Base-by-base conservation (phyloP, 2,797 vertebrate species). In the Myotis findleyi region DNA sequence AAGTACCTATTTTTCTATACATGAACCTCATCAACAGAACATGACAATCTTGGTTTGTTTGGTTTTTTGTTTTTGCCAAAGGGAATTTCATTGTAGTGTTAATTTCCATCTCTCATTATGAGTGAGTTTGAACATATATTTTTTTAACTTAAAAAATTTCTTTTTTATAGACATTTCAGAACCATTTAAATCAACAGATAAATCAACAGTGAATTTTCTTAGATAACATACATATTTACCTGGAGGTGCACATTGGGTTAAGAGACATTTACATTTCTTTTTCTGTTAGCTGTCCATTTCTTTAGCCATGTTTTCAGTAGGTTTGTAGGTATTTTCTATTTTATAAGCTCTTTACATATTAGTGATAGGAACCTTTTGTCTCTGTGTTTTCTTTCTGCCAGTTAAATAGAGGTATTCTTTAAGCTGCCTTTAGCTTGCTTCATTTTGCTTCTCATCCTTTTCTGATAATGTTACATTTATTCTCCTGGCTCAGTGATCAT, bases 251-350 rank as follows among this genome's bases (percentile, higher is more conserved):
- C 49, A 18, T 62, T 79, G 44, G 53, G 49, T 73, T 38, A 92
- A 77, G 73, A 75, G 30, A 18, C 6, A 33, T 93, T 84, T 95
- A 59, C 13, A 18, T 91, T 79, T 93, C 64, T 85, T 38, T 86
- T 44, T 81, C n/a, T 51, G 30, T 92, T 87, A 80, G 17, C n/a
- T 94, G 20, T 47, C 23, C 36, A 38, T 80, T 73, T 73, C 55
- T 81, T 38, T 76, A 82, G 59, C 57, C 47, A 5, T 11, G 4
- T 66, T 89, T 93, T 66, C 33, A 89, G 33, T 36, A 75, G 36
- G 21, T 55, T 91, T 91, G 11, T 94, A 77, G 59, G 1, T 62
- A 20, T 75, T 91, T 93, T 93, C n/a, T 84, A 25, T 62, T 95
- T 95, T 64, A 62, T 57, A 83, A 93, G 30, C n/a, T 68, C 33